phyloP scores from a whole-genome alignment of 1,140 invertebrate genomes.

The Heliconius nattereri region DNA sequence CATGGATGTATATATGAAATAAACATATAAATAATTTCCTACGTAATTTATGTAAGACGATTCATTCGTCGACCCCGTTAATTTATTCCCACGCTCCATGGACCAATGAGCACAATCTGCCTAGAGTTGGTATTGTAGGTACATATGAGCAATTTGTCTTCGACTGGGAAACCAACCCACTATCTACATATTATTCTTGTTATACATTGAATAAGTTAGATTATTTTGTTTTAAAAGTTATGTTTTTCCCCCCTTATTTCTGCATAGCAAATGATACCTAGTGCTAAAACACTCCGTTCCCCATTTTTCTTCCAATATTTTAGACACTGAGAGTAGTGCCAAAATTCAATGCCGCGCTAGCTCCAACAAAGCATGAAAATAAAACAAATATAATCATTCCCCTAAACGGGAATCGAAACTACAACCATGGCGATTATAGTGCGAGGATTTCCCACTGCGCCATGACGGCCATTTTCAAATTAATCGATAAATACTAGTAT shows the following conservation, averaged over 20 bases:
- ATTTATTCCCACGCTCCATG: conserved; percentile 3
- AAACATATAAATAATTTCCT: background rate
- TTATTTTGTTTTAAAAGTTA: background rate
- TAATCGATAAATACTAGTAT: background rate
- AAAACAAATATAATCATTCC: no score
- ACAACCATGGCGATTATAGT: background rate
- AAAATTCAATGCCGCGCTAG: no score
- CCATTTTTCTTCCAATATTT: no score
- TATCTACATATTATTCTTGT: background rate
- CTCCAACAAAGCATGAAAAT: no score
- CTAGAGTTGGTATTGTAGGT: background rate
- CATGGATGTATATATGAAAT: background rate
- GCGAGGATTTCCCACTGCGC: no score
- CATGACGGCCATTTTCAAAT: no score
- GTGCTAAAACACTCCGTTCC: no score
- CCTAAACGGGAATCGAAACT: background rate
- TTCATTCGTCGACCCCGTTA: background rate
- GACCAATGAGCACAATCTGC: conserved; percentile 1
- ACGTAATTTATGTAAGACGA: conserved; percentile 2
- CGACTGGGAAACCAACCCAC: background rate
- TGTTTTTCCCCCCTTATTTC: no score
- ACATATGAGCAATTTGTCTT: background rate
- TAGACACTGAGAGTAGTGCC: no score
- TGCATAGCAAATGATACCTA: background rate
- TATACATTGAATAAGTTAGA: background rate